Conservation (phyloP, 2,797 vertebrate genomes). For the Propithecus perrieri region DNA sequence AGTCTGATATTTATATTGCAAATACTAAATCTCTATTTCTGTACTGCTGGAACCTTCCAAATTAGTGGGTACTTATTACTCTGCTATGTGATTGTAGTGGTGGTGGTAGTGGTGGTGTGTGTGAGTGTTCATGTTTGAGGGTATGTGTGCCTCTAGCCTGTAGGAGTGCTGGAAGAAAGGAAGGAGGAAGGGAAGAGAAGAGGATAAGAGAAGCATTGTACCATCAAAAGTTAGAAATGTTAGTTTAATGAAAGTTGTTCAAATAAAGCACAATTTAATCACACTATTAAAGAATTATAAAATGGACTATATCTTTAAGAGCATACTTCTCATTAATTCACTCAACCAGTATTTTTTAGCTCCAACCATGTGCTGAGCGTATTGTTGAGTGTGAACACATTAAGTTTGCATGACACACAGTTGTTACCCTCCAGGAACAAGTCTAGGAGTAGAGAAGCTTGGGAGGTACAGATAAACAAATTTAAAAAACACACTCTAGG, state of each 20-base stretch:
- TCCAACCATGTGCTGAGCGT: not conserved
- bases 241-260: not conserved
- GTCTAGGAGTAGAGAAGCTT: not conserved
- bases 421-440: not conserved
- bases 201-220: rapidly evolving
- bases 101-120: not conserved
- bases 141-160: rapidly evolving
- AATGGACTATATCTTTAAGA: not conserved
- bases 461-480: not conserved
- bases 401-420: not conserved
- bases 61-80: not conserved
- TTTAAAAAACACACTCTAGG: not conserved
- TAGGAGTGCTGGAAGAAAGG: not conserved
- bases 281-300: not conserved
- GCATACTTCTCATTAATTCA: not conserved
- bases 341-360: not conserved
- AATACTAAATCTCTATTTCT: not conserved
- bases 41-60: not conserved
- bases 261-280: not conserved
- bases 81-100: no score
- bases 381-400: not conserved
- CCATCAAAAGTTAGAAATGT: not conserved
- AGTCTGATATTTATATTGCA: not conserved
- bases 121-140: not conserved
- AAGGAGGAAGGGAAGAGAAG: no score